A percentile compares a stretch with the other conserved stretches of the same genome.
Conservation (phyloP, 2,888 invertebrate species). For the Perithous albicinctus region DNA sequence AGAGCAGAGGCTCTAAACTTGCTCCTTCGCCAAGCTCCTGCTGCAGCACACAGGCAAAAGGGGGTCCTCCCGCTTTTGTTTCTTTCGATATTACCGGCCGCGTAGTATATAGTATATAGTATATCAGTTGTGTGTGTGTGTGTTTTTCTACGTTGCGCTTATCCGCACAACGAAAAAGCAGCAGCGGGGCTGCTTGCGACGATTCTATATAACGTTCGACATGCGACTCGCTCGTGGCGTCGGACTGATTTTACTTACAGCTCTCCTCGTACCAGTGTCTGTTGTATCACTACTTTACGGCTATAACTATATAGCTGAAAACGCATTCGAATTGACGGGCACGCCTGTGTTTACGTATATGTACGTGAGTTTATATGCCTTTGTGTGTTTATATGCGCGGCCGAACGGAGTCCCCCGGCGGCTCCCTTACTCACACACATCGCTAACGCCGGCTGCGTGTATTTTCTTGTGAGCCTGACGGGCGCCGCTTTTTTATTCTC, state of each 20-base stretch:
- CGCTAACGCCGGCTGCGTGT: conserved; percentile 8
- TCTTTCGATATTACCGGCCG: conserved; percentile 13
- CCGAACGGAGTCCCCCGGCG: background rate
- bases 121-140: conserved; percentile 19
- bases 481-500: conserved; percentile 20
- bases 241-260: conserved; percentile 37
- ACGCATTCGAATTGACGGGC: conserved; percentile 17
- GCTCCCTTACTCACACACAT: conserved; percentile 6
- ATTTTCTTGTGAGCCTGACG: background rate
- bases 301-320: conserved; percentile 6
- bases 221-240: conserved; percentile 72
- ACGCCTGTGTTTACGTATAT: conserved; percentile 13
- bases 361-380: background rate
- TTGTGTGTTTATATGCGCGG: conserved; percentile 21
- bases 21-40: background rate
- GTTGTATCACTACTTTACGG: conserved; percentile 27
- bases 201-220: conserved; percentile 56
- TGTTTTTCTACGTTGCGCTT: conserved; percentile 27
- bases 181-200: conserved; percentile 10
- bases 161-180: conserved; percentile 21
- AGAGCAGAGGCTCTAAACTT: no score
- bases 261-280: conserved; percentile 21
- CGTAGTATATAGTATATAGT: no score
- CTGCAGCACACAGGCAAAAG: background rate
- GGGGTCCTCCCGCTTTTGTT: background rate